Evolutionary conservation across 2,113 vertebrate species (phyloP).

Genomic region (Hystrix cristata): DNA sequence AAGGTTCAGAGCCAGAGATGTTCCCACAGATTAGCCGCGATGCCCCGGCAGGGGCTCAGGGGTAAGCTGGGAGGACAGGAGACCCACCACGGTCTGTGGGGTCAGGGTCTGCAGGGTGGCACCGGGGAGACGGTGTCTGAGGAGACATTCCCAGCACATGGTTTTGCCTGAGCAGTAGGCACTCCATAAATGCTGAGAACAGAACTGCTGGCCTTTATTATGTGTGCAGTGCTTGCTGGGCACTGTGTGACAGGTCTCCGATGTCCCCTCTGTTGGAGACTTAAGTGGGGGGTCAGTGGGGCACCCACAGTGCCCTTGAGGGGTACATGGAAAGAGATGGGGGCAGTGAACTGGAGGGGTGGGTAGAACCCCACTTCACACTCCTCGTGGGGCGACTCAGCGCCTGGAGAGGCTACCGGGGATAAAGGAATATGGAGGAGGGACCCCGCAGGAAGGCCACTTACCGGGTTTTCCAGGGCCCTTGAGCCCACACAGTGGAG

Average conservation of each 20-base stretch:
- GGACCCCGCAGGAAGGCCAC: not conserved
- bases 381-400: not conserved
- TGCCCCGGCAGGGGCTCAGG: not conserved
- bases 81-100: rapidly evolving
- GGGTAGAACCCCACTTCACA: not conserved
- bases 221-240: not conserved
- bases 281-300: not conserved
- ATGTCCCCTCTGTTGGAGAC: not conserved
- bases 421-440: rapidly evolving
- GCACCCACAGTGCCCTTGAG: not conserved
- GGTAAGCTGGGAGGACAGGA: too few species aligned
- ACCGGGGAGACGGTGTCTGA: not conserved
- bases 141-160: too few species aligned
- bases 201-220: rapidly evolving
- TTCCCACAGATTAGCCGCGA: not conserved
- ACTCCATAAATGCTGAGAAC: not conserved
- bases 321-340: not conserved
- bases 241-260: too few species aligned
- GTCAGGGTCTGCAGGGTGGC: not conserved
- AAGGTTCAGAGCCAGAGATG: not conserved
- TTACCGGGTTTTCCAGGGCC: too few species aligned
- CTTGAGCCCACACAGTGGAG: rapidly evolving
- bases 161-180: not conserved
- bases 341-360: not conserved
- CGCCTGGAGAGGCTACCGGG: rapidly evolving